Base-by-base conservation (phyloP, 1,140 invertebrate species). In the Temnothorax longispinosus region DNA sequence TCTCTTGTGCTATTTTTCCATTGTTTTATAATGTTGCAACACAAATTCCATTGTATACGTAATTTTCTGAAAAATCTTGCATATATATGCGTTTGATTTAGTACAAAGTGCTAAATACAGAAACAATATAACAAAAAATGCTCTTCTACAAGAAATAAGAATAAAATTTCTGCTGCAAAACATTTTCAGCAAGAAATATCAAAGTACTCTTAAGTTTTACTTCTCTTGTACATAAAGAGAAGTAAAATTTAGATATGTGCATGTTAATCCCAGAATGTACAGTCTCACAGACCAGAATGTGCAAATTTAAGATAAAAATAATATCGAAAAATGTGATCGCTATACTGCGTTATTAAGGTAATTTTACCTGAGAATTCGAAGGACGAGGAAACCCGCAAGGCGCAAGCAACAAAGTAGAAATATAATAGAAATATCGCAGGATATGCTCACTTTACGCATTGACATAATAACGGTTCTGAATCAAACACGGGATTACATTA, bases 391-490 rank as follows among this genome's bases (percentile, higher is more conserved):
- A 60, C n/a, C 35, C n/a, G 27, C 27, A 11, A 27, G 21, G 35
- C 8, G 47, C n/a, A 18, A n/a, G n/a, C 18, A 5, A 10, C 3
- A 3, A 38, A 27, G 35, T 27, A 56, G 77, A 58, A 41, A 15
- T 27, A 27, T 27, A 27, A 27, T 67, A 38, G n/a, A 69, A 69
- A 69, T 54, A 54, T 69, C 35, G 35, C 18, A 47, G 18, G 11
- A 44, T 54, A 54, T 60, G 21, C 6, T 35, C 44, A 18, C 47
- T 52, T 69, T 38, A 69, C 32, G 62, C 64, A 54, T 69, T 69
- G 65, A 54, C 54, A 54, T 56, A 72, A 81, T 81, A 81, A 81
- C 65, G 54, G 38, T 56, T 13, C 27, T 47, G 60, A 64, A 71
- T 54, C 47, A 71, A 74, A 15, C 18, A 27, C 41, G 32, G 72